phyloP scores from a whole-genome alignment of 2,888 invertebrate species.

The Quadroppia sp. region DNA sequence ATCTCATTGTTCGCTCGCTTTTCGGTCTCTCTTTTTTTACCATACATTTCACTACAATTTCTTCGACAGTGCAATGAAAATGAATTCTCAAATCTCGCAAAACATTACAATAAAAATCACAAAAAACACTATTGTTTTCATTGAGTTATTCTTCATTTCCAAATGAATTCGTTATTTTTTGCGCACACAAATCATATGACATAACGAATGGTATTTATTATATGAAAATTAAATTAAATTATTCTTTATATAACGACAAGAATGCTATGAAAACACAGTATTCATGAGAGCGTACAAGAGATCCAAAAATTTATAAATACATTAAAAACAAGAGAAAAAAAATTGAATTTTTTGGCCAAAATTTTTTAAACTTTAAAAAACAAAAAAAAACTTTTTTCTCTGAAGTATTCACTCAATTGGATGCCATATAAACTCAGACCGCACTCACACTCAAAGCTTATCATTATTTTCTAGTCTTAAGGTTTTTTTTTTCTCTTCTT shows the following conservation, averaged over 20 bases:
- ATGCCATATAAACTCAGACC: not conserved
- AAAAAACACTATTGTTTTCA: too few relatives aligned
- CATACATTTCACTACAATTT: not conserved
- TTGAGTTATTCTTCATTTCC: not conserved
- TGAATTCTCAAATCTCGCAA: too few relatives aligned
- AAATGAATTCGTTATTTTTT: not conserved
- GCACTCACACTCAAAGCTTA: not conserved
- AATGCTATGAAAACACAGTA: too few relatives aligned
- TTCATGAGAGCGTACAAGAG: too few relatives aligned
- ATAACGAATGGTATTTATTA: too few relatives aligned
- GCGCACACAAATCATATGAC: not conserved
- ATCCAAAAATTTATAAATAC: not conserved
- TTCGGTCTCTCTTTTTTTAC: not conserved
- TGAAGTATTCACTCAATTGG: not conserved
- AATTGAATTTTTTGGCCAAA: not conserved
- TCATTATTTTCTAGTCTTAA: slow-evolving; percentile 19
- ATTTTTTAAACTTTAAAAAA: not conserved
- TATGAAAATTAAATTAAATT: not conserved
- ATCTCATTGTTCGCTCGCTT: not conserved
- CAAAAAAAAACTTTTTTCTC: not conserved
- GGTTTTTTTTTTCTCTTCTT: not conserved
- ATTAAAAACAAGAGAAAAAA: not conserved
- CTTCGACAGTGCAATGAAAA: too few relatives aligned
- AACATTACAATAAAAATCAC: too few relatives aligned
- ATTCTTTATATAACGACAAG: not conserved